A percentile compares a stretch with the other conserved stretches of the same genome.
Conservation (phyloP, 2,888 invertebrate genomes). For the Sinelater perroti region DNA sequence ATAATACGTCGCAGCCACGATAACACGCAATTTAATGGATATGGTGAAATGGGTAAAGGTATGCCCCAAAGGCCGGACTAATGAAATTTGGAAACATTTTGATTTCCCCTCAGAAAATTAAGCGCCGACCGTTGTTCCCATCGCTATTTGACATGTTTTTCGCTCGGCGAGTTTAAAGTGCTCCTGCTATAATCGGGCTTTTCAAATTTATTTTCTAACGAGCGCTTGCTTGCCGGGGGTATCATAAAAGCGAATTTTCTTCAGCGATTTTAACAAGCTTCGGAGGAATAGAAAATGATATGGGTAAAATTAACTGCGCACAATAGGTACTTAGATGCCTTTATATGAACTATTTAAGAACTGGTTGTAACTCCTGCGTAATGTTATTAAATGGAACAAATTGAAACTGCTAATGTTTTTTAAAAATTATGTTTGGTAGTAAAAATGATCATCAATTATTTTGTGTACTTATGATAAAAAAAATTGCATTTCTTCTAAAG, state of each 20-base stretch:
- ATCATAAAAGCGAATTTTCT: not conserved
- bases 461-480: no score
- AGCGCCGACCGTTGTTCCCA: conserved; percentile 7
- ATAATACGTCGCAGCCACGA: not conserved
- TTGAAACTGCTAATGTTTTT: no score
- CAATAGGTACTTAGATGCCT: no score
- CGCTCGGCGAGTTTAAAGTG: not conserved
- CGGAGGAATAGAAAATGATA: no score
- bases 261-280: not conserved
- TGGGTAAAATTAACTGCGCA: no score
- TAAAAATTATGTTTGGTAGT: no score
- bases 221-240: not conserved
- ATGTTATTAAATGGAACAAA: no score
- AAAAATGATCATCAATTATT: no score
- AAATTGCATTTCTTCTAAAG: no score
- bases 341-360: no score
- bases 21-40: conserved; percentile 1
- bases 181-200: not conserved
- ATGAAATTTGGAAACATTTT: conserved; percentile 19
- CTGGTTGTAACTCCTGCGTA: no score
- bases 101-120: conserved; percentile 12
- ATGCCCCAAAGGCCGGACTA: conserved; percentile 1
- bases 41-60: conserved; percentile 14
- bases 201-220: conserved; percentile 1
- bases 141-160: conserved; percentile 1